Conservation (phyloP, 2,113 vertebrate species). For the Protobothrops flavoviridis region DNA sequence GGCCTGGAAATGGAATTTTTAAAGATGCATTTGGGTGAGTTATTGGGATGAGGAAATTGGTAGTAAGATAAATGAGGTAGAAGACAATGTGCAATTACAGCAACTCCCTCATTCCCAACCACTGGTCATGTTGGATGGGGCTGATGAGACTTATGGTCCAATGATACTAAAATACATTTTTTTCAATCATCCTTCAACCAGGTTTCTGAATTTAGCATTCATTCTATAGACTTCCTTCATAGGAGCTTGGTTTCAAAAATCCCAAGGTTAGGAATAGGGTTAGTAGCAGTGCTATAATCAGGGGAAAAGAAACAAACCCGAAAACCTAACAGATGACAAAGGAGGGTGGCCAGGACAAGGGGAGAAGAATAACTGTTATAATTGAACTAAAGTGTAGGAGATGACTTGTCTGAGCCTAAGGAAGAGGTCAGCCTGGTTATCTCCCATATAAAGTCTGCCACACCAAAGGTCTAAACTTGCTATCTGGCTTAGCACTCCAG, state of each 20-base stretch:
- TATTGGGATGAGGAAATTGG: not conserved
- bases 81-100: not conserved
- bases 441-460: not conserved
- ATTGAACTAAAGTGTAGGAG: not conserved
- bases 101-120: not conserved
- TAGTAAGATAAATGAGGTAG: not conserved
- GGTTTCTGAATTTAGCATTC: not conserved
- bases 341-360: not conserved
- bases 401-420: too few relatives aligned
- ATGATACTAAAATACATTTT: not conserved
- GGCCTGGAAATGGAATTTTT: constrained; percentile 19
- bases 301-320: not conserved
- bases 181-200: not conserved
- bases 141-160: not conserved
- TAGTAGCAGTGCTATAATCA: not conserved
- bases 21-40: constrained; percentile 5
- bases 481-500: not conserved
- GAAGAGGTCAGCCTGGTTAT: not conserved
- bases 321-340: not conserved
- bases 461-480: not conserved
- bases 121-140: not conserved
- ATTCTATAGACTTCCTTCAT: not conserved
- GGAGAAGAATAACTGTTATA: not conserved
- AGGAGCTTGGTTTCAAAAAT: not conserved
- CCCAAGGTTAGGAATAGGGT: not conserved